Base-by-base conservation (phyloP, 2,797 vertebrate genomes). In the Pygocentrus nattereri region DNA sequence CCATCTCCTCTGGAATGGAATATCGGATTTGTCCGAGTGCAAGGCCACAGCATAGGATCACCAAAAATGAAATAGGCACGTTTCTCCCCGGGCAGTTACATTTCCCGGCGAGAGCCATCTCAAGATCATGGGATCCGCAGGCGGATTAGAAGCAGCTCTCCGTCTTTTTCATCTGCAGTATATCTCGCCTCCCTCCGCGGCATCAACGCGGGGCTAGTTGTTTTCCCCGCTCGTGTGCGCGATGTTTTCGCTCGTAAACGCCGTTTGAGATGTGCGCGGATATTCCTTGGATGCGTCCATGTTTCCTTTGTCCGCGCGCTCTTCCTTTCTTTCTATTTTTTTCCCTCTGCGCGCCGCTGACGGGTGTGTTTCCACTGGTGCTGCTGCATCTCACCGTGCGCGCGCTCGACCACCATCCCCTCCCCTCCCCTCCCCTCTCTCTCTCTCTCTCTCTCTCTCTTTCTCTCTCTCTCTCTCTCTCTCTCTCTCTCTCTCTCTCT, bases 1-100 rank as follows among this genome's bases (percentile, higher is more conserved):
- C 95, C 76, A 95, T 92, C 90, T 99, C 97, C 90, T 99, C 98
- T 23, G 89, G 91, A 73, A 99, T 94, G 0, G 97, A 95, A 92
- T 98, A 99, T 19, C 95, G 92, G 79, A 98, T 93, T 93, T 96
- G 97, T 87, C 94, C 96, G 73, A 90, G 93, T 23, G 93, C 95
- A 90, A 94, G 93, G 91, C 95, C 94, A 92, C 94, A 94, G 86
- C 92, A 93, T 79, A 94, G n/a, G 4, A 96, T 88, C 69, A 94
- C 90, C 87, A 95, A 87, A 83, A 95, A 92, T 90, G 89, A 93
- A 89, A 95, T 92, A 93, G 92, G 93, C 92, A 93, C 93, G 88
- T 92, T 90, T 89, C 87, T 93, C 85, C 92, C 92, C 90, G 88
- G 91, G 89, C 92, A 86, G 91, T 91, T 89, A 90, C 93, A 93